These are phyloP conservation scores for Scaptomyza graminum DNA, from an alignment of 1,140 invertebrate species.

Conservation along the genomic window DNA sequence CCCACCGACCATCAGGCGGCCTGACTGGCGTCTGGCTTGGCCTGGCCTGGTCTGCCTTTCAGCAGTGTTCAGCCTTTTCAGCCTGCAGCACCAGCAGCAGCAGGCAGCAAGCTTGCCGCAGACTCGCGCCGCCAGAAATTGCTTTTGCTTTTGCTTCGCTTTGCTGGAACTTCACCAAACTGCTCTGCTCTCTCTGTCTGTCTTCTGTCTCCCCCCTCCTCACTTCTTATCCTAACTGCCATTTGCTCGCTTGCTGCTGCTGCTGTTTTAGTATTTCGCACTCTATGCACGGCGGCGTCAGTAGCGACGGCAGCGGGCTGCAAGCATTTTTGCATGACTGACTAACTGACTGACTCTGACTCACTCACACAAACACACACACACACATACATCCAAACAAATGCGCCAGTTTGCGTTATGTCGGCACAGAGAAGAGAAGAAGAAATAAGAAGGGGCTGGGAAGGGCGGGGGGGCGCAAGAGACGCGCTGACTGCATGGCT, in stretches of 20 bases:
- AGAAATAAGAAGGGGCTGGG: not conserved
- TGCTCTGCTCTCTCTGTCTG: slow-evolving; percentile 1
- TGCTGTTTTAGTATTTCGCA: slow-evolving; percentile 81
- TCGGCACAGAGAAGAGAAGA: not conserved
- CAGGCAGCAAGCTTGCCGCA: slow-evolving; percentile 50
- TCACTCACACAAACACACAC: slow-evolving; percentile 51
- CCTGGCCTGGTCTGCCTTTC: slow-evolving; percentile 33
- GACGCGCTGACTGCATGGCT: slow-evolving; percentile 39
- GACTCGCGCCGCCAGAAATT: slow-evolving; percentile 74
- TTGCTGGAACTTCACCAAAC: slow-evolving; percentile 49
- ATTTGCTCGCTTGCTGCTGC: slow-evolving; percentile 47
- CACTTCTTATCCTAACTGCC: slow-evolving; percentile 6
- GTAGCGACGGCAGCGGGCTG: slow-evolving; percentile 44
- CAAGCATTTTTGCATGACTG: slow-evolving; percentile 82
- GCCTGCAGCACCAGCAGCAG: slow-evolving; percentile 35
- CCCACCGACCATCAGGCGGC: not conserved
- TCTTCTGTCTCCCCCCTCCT: not conserved
- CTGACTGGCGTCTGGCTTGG: slow-evolving; percentile 17
- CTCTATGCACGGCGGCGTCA: slow-evolving; percentile 66
- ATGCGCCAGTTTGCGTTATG: slow-evolving; percentile 56
- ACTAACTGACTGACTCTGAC: slow-evolving; percentile 70
- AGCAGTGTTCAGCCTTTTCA: slow-evolving; percentile 44
- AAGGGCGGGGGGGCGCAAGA: not conserved
- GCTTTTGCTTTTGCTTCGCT: slow-evolving; percentile 61
- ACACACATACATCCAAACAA: slow-evolving; percentile 27